A percentile compares a stretch with the other conserved stretches of the same genome.
phyloP scores from a whole-genome alignment of 2,888 invertebrate genomes.

The Orthosia gracilis region DNA sequence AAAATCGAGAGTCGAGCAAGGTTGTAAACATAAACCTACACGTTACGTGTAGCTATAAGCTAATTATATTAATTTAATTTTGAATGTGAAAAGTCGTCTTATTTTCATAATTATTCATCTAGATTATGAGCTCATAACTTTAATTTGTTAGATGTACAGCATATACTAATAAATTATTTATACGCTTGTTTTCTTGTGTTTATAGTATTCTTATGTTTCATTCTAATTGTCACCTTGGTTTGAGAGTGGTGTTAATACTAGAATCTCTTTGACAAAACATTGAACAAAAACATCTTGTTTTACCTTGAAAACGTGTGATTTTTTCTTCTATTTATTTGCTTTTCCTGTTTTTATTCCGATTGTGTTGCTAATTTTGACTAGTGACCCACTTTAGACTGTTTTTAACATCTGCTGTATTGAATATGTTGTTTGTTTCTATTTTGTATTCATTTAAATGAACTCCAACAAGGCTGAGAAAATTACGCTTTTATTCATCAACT shows the following conservation, averaged over 20 bases:
- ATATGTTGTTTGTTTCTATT: conserved; percentile 29
- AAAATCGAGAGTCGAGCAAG: not conserved
- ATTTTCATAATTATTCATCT: conserved; percentile 39
- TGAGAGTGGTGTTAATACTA: conserved; percentile 26
- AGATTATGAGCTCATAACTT: conserved; percentile 11
- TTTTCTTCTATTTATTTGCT: conserved; percentile 29
- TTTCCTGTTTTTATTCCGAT: conserved; percentile 60
- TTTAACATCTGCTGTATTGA: conserved; percentile 38
- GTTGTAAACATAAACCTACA: not conserved
- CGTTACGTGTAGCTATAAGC: not conserved
- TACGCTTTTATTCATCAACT: conserved; percentile 14
- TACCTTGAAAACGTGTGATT: conserved; percentile 53
- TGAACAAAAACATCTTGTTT: too few relatives aligned
- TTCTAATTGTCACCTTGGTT: conserved; percentile 44
- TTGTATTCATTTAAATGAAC: conserved; percentile 48
- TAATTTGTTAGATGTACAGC: conserved; percentile 24
- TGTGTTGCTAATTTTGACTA: conserved; percentile 46
- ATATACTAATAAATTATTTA: conserved; percentile 35
- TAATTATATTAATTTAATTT: conserved; percentile 19
- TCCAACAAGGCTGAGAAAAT: conserved; percentile 20
- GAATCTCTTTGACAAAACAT: conserved; percentile 24
- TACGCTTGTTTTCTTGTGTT: conserved; percentile 36
- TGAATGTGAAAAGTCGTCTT: not conserved
- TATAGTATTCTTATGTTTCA: conserved; percentile 44
- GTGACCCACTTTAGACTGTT: conserved; percentile 56